phyloP scores from a whole-genome alignment of 35 echinoderm and acorn worm genomes.

The Nesometra sesokonis region DNA sequence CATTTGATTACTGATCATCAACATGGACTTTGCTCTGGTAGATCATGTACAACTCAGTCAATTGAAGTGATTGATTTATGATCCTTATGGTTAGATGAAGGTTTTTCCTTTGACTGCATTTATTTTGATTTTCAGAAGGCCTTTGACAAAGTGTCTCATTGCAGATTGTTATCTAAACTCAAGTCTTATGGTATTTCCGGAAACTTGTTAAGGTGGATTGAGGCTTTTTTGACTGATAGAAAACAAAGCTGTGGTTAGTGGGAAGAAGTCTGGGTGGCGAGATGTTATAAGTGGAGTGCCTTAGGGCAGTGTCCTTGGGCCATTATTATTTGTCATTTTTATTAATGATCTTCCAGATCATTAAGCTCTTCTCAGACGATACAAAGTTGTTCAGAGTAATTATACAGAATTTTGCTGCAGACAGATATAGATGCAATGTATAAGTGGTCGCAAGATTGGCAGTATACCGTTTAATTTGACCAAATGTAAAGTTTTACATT shows the following conservation, averaged over 20 bases:
- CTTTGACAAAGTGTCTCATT: too few species aligned
- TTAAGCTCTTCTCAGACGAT: background rate
- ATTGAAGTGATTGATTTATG: slow-evolving; percentile 14
- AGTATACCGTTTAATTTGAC: too few species aligned
- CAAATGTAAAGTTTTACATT: background rate
- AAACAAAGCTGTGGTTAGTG: slow-evolving; percentile 6
- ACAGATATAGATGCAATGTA: background rate
- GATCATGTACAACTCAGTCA: slow-evolving; percentile 20
- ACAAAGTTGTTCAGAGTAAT: background rate
- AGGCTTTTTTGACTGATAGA: slow-evolving; percentile 21
- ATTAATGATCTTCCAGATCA: slow-evolving; percentile 16
- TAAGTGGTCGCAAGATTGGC: background rate
- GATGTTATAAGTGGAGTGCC: background rate
- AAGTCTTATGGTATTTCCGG: slow-evolving; percentile 2
- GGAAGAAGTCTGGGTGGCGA: background rate
- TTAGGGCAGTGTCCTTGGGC: background rate
- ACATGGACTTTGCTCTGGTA: slow-evolving; percentile 25
- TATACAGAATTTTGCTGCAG: background rate
- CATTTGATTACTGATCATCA: too few species aligned
- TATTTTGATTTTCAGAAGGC: too few species aligned
- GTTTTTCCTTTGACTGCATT: background rate
- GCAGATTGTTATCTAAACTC: too few species aligned
- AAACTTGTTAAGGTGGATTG: background rate
- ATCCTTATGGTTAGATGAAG: slow-evolving; percentile 1
- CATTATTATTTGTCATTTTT: too few species aligned